These are phyloP conservation scores for Gopherus flavomarginatus DNA, from an alignment of 2,113 vertebrate species.

Conservation along the genomic window DNA sequence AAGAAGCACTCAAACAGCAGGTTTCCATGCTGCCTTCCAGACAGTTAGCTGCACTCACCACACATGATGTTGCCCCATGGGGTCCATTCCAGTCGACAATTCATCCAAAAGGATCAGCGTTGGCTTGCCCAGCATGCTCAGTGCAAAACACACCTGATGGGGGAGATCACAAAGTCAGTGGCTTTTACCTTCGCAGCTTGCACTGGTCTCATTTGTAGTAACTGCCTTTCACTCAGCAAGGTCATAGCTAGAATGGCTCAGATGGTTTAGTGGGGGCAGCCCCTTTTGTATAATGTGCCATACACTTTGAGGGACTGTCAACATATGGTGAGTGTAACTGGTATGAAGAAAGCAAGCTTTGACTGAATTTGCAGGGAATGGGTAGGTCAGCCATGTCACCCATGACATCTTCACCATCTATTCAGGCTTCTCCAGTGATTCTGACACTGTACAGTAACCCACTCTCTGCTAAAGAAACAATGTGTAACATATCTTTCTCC, in stretches of 20 bases:
- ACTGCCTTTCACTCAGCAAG: not conserved
- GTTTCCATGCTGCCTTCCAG: not conserved
- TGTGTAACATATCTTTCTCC: not conserved
- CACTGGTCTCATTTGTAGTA: not conserved
- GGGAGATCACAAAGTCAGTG: not conserved
- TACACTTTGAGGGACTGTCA: not conserved
- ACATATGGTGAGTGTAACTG: not conserved
- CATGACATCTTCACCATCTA: not conserved
- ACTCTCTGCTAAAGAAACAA: not conserved
- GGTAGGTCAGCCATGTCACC: not conserved
- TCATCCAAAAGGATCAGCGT: constrained; percentile 88
- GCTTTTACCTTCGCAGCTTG: not conserved
- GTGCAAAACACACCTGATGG: constrained; percentile 85
- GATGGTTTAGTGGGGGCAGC: not conserved
- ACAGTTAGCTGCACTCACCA: constrained; percentile 82
- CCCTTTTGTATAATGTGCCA: not conserved
- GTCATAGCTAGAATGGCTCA: not conserved
- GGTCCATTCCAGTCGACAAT: constrained; percentile 89
- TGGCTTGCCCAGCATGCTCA: constrained; percentile 89
- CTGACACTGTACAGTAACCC: not conserved
- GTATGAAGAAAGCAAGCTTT: not conserved
- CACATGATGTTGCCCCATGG: constrained; percentile 86
- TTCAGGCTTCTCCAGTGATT: not conserved
- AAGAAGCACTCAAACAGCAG: not conserved
- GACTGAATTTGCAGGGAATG: not conserved